phyloP scores from a whole-genome alignment of 64 coral and sea anemone species.

The Montipora cactus region DNA sequence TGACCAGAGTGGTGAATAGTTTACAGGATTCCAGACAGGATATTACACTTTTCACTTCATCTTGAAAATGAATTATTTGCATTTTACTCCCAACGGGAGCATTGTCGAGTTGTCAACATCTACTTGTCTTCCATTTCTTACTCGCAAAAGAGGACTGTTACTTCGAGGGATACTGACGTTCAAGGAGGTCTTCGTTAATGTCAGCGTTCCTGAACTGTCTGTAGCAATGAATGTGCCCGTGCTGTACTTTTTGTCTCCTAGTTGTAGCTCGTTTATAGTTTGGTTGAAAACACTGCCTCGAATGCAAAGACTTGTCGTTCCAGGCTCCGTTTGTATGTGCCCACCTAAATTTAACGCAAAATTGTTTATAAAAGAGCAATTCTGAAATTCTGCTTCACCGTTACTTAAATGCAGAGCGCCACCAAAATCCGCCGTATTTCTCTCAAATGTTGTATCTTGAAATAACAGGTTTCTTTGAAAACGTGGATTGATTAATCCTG shows the following conservation, averaged over 20 bases:
- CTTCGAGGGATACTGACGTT: background rate
- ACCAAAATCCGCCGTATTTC: background rate
- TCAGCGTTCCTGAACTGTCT: conserved; percentile 55
- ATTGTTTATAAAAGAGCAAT: background rate
- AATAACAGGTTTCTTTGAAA: background rate
- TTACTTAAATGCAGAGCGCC: background rate
- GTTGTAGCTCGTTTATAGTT: background rate
- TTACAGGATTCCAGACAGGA: no score
- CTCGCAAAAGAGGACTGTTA: background rate
- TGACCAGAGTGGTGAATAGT: background rate
- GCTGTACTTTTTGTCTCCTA: background rate
- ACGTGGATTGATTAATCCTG: background rate
- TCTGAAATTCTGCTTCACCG: background rate
- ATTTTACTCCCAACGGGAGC: background rate
- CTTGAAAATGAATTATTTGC: conserved; percentile 17
- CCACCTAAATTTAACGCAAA: conserved; percentile 63
- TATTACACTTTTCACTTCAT: background rate
- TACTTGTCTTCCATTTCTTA: conserved; percentile 1
- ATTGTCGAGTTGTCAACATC: background rate
- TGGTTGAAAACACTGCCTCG: conserved; percentile 44
- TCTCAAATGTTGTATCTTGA: background rate
- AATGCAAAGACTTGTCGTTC: conserved; percentile 59
- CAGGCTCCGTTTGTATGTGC: background rate
- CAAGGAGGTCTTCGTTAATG: conserved; percentile 1
- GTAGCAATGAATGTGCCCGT: conserved; percentile 25